Evolutionary conservation across 2,797 vertebrate genomes (phyloP).

Genomic region (Trematomus bernacchii): DNA sequence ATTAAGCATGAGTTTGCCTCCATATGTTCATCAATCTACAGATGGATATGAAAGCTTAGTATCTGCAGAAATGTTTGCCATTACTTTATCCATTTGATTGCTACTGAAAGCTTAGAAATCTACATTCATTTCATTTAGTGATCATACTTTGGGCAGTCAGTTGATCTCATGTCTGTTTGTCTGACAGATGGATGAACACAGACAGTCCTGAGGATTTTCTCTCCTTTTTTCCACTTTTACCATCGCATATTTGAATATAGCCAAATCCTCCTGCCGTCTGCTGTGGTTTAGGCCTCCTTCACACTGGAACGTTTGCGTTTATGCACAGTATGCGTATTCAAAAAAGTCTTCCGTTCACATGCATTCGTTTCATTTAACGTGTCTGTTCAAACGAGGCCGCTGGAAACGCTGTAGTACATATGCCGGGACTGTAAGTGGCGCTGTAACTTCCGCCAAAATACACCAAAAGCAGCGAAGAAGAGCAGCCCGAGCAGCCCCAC

Average conservation of each 20-base stretch:
- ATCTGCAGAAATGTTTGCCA: constrained; percentile 10
- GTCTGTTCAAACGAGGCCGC: no score
- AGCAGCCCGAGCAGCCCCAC: no score
- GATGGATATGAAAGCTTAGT: constrained; percentile 13
- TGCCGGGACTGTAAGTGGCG: no score
- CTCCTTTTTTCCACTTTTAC: constrained; percentile 9
- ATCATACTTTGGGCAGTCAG: constrained; percentile 1
- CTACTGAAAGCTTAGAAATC: not conserved
- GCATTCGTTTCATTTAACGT: no score
- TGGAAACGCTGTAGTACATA: no score
- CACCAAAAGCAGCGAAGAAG: no score
- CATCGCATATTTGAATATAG: constrained; percentile 40
- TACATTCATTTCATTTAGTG: not conserved
- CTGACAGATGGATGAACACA: constrained; percentile 38
- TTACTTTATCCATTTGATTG: constrained; percentile 7
- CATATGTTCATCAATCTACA: constrained; percentile 10
- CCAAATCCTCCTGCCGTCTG: constrained; percentile 27
- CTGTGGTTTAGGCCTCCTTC: no score
- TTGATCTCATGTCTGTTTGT: constrained; percentile 29
- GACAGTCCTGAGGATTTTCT: constrained; percentile 28
- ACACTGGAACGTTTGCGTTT: no score
- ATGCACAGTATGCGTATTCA: no score
- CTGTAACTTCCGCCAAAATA: no score
- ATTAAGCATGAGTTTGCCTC: not conserved
- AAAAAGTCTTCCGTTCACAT: no score